phyloP scores from a whole-genome alignment of 1,140 invertebrate species.

The Anoplophora glabripennis region DNA sequence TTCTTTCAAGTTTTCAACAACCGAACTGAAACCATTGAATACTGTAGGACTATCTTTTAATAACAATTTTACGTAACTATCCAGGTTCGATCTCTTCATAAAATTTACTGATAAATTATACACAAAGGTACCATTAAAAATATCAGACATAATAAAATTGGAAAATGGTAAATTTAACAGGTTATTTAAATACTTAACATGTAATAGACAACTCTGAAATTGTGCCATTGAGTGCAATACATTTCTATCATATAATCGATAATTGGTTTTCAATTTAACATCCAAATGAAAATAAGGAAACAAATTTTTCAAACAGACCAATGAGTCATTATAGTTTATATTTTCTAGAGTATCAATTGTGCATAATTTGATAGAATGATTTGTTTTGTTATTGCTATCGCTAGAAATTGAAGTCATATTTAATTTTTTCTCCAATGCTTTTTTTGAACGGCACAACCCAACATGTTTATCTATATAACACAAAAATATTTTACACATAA shows the following conservation, averaged over 20 bases:
- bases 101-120: slow-evolving; percentile 61
- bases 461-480: slow-evolving; percentile 61
- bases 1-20: slow-evolving; percentile 12
- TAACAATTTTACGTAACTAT: slow-evolving; percentile 26
- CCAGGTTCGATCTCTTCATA: slow-evolving; percentile 29
- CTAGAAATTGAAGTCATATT: slow-evolving; percentile 12
- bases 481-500: slow-evolving; percentile 60
- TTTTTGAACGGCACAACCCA: slow-evolving; percentile 52
- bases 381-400: slow-evolving; percentile 33
- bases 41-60: slow-evolving; percentile 25
- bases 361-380: slow-evolving; percentile 26
- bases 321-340: slow-evolving; percentile 53
- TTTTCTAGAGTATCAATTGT: slow-evolving; percentile 49
- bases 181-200: slow-evolving; percentile 62
- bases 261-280: slow-evolving; percentile 56
- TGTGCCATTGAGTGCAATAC: slow-evolving; percentile 68
- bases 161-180: slow-evolving; percentile 59
- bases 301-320: slow-evolving; percentile 57
- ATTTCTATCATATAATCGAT: slow-evolving; percentile 58
- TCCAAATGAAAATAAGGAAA: slow-evolving; percentile 64
- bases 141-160: slow-evolving; percentile 54
- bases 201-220: slow-evolving; percentile 66
- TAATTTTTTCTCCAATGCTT: slow-evolving; percentile 32
- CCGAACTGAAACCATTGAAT: slow-evolving; percentile 20
- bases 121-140: slow-evolving; percentile 69